Evolutionary conservation across 2,888 invertebrate genomes (phyloP), one percentile per base, ranked within the genome.

Genomic region (Endotricha flammealis): DNA sequence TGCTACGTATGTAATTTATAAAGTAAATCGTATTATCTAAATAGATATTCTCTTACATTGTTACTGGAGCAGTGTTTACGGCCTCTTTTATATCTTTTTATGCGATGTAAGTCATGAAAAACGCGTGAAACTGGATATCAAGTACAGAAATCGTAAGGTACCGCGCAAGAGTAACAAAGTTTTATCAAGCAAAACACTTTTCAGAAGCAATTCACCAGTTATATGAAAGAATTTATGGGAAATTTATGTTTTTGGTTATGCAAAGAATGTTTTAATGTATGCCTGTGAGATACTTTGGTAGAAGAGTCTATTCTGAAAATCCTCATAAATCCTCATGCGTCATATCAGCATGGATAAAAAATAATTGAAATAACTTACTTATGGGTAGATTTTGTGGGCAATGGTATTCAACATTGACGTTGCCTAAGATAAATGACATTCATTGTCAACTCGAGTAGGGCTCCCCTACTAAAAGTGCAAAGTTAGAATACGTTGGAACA

Each of bases 181-280:
- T 70, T 68, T 69, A 67, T 71, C 66, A 64, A 59, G 50, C 63
- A 56, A 61, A 64, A 65, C 64, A 65, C 57, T 60, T 65, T 58
- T 57, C 52, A 50, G 57, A 50, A 57, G 56, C 57, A 54, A 55
- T 57, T 34, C 43, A 48, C 29, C 32, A 31, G 60, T 61, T 64
- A 64, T 72, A 74, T 65, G 65, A 53, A 49, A 44, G 59, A 61
- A 55, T 70, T 68, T 68, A 66, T 63, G 57, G 53, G 45, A 48
- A 63, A 65, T 63, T 66, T 67, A 64, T 63, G 50, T 57, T n/a
- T 52, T 61, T 56, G 64, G 62, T 62, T 64, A 54, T 64, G 54
- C 44, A 2, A n/a, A 20, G n/a, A 4, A 20, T 20, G 7, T 20
- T 6, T 20, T 2, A 7, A 8, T n/a, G 20, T 20, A 20, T 20